These are phyloP conservation scores for Lipotes vexillifer DNA, from an alignment of 2,113 vertebrate genomes.

Conservation along the genomic window DNA sequence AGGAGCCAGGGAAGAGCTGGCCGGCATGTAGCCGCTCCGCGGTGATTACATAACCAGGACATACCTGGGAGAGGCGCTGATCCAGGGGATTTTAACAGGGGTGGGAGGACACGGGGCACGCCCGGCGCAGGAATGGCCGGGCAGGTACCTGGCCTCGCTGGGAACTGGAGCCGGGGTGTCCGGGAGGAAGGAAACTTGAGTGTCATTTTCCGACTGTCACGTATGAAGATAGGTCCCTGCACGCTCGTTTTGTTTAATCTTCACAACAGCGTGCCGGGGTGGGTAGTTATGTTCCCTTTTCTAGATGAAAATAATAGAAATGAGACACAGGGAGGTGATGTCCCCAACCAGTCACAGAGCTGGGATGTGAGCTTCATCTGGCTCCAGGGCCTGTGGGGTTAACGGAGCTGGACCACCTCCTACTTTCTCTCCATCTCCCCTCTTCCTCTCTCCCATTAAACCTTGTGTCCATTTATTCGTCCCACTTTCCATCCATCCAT, in stretches of 20 bases:
- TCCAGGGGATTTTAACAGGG: background rate
- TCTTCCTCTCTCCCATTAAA: background rate
- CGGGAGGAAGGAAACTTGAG: background rate
- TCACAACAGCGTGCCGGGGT: fast-evolving
- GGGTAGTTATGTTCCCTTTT: background rate
- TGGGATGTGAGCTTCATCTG: too few species aligned
- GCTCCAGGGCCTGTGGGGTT: background rate
- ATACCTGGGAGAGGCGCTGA: conserved; percentile 73
- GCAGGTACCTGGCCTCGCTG: background rate
- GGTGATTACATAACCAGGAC: conserved; percentile 78
- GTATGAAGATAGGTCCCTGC: background rate
- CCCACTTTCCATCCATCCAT: background rate
- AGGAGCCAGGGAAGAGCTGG: conserved; percentile 69
- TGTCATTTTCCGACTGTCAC: background rate
- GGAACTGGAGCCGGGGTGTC: background rate
- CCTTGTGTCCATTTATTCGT: background rate
- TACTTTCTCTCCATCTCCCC: background rate
- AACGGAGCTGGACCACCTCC: fast-evolving
- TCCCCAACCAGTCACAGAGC: fast-evolving
- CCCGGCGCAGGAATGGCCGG: background rate
- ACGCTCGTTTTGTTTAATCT: background rate
- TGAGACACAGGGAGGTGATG: background rate
- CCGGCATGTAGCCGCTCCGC: conserved; percentile 61
- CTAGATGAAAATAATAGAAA: background rate
- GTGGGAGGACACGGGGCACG: background rate